Conservation (phyloP, 2,797 vertebrate genomes). For the Anguilla pacifica region DNA sequence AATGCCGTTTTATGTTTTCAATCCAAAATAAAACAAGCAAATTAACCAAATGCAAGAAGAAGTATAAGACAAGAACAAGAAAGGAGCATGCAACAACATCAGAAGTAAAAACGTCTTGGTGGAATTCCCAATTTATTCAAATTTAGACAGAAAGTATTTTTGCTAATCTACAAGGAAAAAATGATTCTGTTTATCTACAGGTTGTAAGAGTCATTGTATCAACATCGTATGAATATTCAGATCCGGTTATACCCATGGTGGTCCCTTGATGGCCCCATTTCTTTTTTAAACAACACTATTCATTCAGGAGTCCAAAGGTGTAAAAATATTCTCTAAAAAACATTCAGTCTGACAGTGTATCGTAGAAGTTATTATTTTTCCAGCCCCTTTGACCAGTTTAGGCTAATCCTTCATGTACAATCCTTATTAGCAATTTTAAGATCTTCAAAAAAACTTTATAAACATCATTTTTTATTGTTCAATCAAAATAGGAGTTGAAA, state of each 20-base stretch:
- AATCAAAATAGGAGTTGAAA: not conserved
- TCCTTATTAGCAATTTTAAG: not conserved
- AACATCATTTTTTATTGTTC: not conserved
- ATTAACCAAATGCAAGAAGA: no score
- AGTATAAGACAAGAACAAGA: not conserved
- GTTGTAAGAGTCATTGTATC: not conserved
- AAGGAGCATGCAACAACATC: not conserved
- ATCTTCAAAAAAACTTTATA: not conserved
- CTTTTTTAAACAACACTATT: not conserved
- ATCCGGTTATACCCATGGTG: not conserved
- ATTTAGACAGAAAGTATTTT: slow-evolving; percentile 22
- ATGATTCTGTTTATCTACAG: slow-evolving; percentile 2
- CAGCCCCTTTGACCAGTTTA: not conserved
- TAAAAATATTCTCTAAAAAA: slow-evolving; percentile 28
- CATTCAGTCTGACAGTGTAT: slow-evolving; percentile 19
- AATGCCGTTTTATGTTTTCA: not conserved
- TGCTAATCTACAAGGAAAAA: not conserved
- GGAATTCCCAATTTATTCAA: slow-evolving; percentile 9
- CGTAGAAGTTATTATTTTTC: slow-evolving; percentile 3
- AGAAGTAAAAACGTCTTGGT: not conserved
- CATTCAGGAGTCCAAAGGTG: not conserved
- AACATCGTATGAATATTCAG: slow-evolving; percentile 27
- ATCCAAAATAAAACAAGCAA: no score
- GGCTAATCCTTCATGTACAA: not conserved
- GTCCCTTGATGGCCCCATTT: not conserved